Evolutionary conservation across 2,888 invertebrate genomes (phyloP).

Genomic region (Habrosyne pyritoides): DNA sequence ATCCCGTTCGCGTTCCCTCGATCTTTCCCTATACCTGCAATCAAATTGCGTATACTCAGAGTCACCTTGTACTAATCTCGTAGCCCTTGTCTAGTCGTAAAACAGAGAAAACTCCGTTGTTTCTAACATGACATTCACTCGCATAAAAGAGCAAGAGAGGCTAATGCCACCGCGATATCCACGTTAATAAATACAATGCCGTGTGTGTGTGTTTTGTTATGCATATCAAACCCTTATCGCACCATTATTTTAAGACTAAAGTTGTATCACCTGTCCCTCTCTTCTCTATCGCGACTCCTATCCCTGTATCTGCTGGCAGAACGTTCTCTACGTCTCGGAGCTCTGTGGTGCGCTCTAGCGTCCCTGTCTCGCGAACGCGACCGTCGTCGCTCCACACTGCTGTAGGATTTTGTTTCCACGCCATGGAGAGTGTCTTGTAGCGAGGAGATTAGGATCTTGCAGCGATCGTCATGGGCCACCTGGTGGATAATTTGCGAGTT

Average conservation of each 20-base stretch:
- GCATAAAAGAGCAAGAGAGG: too few relatives aligned
- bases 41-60: constrained; percentile 37
- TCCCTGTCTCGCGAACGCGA: constrained; percentile 74
- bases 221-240: too few relatives aligned
- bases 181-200: too few relatives aligned
- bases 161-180: too few relatives aligned
- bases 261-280: constrained; percentile 10
- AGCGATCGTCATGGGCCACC: constrained; percentile 97
- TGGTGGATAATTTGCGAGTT: constrained; percentile 30
- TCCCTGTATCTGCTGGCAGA: constrained; percentile 72
- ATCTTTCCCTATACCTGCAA: constrained; percentile 88
- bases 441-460: constrained; percentile 98
- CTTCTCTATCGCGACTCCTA: constrained; percentile 72
- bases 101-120: too few relatives aligned
- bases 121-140: not conserved
- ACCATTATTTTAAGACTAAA: too few relatives aligned
- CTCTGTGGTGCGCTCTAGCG: constrained; percentile 63
- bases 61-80: constrained; percentile 24
- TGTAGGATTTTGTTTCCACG: constrained; percentile 98
- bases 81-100: not conserved
- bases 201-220: too few relatives aligned
- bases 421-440: constrained; percentile 98
- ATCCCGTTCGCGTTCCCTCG: constrained; percentile 87
- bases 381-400: constrained; percentile 80
- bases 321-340: constrained; percentile 70